Percentiles rank a stretch among this genome's conserved stretches.
phyloP scores from a whole-genome alignment of 2,113 vertebrate species.

The Lamprotornis superbus region DNA sequence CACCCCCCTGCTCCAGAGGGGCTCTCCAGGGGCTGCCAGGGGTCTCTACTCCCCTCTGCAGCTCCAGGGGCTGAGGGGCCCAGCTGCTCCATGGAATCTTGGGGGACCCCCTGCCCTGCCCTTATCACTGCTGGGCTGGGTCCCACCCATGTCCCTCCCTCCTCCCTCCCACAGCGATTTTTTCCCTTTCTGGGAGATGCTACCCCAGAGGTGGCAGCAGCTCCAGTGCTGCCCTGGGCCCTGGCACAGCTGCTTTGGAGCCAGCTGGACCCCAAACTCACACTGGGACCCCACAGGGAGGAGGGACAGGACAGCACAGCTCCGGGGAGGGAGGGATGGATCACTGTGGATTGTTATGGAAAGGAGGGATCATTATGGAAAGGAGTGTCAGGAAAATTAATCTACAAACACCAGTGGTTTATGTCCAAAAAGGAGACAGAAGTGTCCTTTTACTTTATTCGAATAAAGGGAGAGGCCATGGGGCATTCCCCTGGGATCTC shows the following conservation, averaged over 20 bases:
- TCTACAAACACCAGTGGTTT: no score
- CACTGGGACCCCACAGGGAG: background rate
- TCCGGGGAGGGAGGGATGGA: background rate
- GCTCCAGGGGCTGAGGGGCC: background rate
- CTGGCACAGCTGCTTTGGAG: background rate
- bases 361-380: accelerated
- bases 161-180: background rate
- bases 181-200: background rate
- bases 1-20: background rate
- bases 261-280: background rate
- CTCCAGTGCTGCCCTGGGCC: background rate
- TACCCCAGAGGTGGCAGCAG: background rate
- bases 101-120: no score
- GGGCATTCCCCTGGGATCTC: no score
- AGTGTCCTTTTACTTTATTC: no score
- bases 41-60: background rate
- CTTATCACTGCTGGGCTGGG: background rate
- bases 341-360: accelerated
- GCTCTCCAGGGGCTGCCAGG: background rate
- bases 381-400: no score
- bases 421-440: no score
- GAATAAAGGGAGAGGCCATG: no score
- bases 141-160: accelerated
- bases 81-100: background rate
- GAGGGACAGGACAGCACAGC: background rate